phyloP scores from a whole-genome alignment of 1,140 invertebrate species.

The Drosophila fuyamai region DNA sequence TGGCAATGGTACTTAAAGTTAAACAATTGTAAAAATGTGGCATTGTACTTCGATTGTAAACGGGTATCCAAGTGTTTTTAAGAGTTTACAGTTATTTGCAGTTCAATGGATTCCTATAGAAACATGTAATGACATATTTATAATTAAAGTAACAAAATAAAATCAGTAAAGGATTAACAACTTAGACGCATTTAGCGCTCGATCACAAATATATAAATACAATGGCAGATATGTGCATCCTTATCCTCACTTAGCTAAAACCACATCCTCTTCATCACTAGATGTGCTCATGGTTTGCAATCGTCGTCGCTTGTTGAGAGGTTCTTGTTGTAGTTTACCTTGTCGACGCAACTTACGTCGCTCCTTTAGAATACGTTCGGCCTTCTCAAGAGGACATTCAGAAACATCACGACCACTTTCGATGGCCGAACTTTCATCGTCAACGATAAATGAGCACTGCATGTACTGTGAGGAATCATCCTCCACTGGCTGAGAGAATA shows the following conservation, averaged over 20 bases:
- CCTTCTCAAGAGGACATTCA: constrained; percentile 76
- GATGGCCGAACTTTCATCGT: constrained; percentile 34
- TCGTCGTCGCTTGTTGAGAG: constrained; percentile 42
- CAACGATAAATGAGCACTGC: constrained; percentile 72
- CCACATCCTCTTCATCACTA: constrained; percentile 58
- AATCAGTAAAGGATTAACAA: neutral
- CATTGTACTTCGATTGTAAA: too few species aligned
- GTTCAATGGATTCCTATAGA: neutral
- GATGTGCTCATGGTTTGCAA: constrained; percentile 55
- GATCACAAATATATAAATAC: neutral
- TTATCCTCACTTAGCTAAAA: constrained; percentile 10
- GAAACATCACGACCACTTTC: constrained; percentile 27
- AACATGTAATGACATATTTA: neutral
- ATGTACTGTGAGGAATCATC: constrained; percentile 66
- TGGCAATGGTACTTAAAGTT: too few species aligned
- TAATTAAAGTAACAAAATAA: neutral
- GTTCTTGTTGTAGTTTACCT: neutral
- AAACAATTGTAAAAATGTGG: too few species aligned
- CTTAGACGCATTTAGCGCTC: too few species aligned
- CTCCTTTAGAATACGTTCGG: constrained; percentile 76
- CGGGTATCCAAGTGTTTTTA: too few species aligned
- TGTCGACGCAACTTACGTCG: constrained; percentile 45
- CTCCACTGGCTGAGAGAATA: constrained; percentile 72
- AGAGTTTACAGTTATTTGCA: neutral
- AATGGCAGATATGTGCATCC: neutral